Evolutionary conservation across 2,888 invertebrate genomes (phyloP).

Genomic region (Polylopha cassiicola): DNA sequence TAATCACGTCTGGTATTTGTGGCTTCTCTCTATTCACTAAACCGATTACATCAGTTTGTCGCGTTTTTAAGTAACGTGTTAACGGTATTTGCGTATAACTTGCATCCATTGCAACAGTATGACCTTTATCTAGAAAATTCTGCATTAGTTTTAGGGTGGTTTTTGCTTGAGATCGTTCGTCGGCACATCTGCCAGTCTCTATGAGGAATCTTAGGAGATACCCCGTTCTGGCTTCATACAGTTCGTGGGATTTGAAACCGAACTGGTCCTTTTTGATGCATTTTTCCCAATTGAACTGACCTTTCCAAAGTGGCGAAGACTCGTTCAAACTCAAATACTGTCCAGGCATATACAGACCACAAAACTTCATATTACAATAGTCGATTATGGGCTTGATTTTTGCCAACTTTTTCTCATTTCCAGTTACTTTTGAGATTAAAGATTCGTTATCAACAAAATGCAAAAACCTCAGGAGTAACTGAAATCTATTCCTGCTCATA

Average conservation of each 20-base stretch:
- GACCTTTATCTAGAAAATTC: constrained; percentile 13
- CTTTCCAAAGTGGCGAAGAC: constrained; percentile 17
- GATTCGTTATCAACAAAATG: constrained; percentile 19
- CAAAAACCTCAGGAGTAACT: constrained; percentile 14
- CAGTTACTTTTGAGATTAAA: constrained; percentile 13
- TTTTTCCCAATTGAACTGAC: constrained; percentile 18
- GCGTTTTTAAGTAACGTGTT: constrained; percentile 15
- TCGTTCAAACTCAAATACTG: constrained; percentile 19
- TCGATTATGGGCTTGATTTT: constrained; percentile 21
- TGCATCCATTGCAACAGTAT: constrained; percentile 13
- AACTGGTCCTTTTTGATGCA: constrained; percentile 17
- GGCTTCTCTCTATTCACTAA: constrained; percentile 13
- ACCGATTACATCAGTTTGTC: constrained; percentile 17
- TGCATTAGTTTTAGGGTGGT: constrained; percentile 16
- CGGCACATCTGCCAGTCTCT: constrained; percentile 9
- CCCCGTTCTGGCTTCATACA: constrained; percentile 17
- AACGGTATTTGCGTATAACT: constrained; percentile 16
- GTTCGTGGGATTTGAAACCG: constrained; percentile 18
- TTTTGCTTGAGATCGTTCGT: constrained; percentile 19
- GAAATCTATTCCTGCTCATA: constrained; percentile 18
- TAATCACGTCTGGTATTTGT: constrained; percentile 16
- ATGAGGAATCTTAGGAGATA: constrained; percentile 19
- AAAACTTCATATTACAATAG: constrained; percentile 20
- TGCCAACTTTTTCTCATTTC: constrained; percentile 19
- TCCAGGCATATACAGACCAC: constrained; percentile 11